Conservation (phyloP, 2,113 vertebrate species). For the Scalopus aquaticus region DNA sequence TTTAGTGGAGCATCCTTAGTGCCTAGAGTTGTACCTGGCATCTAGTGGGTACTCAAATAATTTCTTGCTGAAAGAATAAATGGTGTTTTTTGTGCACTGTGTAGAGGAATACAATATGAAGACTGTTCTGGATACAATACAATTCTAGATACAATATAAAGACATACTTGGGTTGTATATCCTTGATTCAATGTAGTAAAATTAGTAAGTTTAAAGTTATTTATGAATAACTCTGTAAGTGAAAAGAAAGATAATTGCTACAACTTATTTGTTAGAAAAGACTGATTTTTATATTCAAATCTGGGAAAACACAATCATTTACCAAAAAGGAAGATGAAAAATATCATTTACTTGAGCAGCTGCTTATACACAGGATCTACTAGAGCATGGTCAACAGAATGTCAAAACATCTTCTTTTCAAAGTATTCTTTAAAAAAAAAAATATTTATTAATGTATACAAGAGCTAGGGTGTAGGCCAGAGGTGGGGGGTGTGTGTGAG, state of each 20-base stretch:
- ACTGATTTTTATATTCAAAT: constrained; percentile 3
- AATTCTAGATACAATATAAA: background rate
- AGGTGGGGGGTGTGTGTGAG: too few species aligned
- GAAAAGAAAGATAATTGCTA: background rate
- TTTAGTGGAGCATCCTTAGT: background rate
- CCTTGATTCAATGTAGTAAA: background rate
- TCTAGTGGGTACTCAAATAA: background rate
- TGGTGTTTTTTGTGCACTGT: background rate
- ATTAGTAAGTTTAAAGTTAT: background rate
- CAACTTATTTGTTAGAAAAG: background rate
- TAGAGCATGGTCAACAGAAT: background rate
- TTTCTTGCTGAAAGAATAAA: background rate
- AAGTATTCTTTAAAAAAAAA: too few species aligned
- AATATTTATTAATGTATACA: too few species aligned
- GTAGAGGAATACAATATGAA: background rate
- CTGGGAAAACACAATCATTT: background rate
- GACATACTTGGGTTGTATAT: background rate
- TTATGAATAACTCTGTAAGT: background rate
- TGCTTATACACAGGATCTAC: background rate
- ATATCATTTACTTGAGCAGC: background rate
- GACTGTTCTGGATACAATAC: background rate
- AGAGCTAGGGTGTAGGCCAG: too few species aligned
- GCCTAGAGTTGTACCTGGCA: background rate
- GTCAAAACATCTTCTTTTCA: background rate
- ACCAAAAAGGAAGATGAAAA: background rate